These are phyloP conservation scores for Proales similis DNA, from an alignment of 1,140 invertebrate species.

Conservation along the genomic window DNA sequence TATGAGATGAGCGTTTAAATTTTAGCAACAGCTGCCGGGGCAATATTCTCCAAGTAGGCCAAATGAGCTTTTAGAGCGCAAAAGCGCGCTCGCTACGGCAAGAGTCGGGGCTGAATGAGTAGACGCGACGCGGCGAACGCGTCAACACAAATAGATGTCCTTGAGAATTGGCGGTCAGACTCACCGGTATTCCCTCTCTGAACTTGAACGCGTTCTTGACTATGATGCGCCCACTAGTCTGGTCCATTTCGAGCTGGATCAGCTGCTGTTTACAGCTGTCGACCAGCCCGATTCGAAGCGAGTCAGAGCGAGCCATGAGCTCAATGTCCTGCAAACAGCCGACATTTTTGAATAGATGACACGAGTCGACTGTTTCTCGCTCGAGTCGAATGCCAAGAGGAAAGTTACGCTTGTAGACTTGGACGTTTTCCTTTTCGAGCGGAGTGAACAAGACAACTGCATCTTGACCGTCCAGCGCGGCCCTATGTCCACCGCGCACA, in stretches of 20 bases:
- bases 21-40: constrained; percentile 15
- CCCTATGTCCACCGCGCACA: constrained; percentile 2
- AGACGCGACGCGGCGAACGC: constrained; percentile 16
- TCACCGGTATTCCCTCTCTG: constrained; percentile 9
- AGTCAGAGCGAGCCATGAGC: neutral
- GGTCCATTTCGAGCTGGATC: constrained; percentile 11
- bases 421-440: neutral
- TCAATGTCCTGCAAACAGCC: constrained; percentile 21
- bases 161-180: constrained; percentile 17
- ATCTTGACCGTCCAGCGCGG: constrained; percentile 18
- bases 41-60: too few species aligned
- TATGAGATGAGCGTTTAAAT: neutral
- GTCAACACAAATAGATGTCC: constrained; percentile 31
- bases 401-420: constrained; percentile 10
- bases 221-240: too few species aligned
- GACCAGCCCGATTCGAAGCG: constrained; percentile 4
- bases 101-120: constrained; percentile 20
- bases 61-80: neutral
- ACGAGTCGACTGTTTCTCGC: constrained; percentile 12
- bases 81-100: constrained; percentile 8
- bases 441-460: constrained; percentile 23
- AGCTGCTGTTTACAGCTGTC: constrained; percentile 31
- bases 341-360: constrained; percentile 27
- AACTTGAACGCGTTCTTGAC: constrained; percentile 3
- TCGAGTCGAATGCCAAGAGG: neutral